Percentiles rank a stretch among this genome's conserved stretches.
Conservation (phyloP, 2,797 vertebrate genomes). For the Alouatta caraya region DNA sequence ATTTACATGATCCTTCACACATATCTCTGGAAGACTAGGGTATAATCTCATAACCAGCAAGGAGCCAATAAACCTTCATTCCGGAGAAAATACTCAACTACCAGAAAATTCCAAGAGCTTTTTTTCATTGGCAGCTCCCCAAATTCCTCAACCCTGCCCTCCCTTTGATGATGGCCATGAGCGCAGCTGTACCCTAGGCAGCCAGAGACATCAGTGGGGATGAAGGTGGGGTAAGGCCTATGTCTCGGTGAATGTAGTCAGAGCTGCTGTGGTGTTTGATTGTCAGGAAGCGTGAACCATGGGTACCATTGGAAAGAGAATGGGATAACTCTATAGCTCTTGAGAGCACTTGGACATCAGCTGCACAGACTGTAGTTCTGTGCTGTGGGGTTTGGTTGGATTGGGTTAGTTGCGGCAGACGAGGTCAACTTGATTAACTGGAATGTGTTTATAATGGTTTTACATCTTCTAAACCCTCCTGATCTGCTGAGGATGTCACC, state of each 20-base stretch:
- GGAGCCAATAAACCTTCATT: conserved; percentile 55
- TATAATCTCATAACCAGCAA: conserved; percentile 70
- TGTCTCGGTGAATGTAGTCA: background rate
- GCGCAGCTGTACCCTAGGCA: background rate
- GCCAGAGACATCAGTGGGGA: background rate
- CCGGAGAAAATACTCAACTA: conserved; percentile 42
- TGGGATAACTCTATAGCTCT: too few species aligned
- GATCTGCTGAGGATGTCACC: background rate
- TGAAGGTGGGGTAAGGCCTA: too few species aligned
- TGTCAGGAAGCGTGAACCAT: background rate
- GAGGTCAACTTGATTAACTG: background rate
- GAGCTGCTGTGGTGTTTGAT: background rate
- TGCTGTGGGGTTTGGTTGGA: background rate
- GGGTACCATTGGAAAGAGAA: background rate
- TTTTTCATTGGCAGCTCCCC: background rate
- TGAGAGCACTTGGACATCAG: background rate
- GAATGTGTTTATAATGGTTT: background rate
- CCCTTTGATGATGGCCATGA: background rate
- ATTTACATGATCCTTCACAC: conserved; percentile 71
- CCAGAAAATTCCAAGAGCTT: conserved; percentile 32
- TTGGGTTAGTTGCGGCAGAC: background rate
- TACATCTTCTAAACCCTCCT: background rate
- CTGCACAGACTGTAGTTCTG: too few species aligned
- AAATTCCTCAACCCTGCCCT: accelerated
- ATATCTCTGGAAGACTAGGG: conserved; percentile 56